Conservation (phyloP, 2,888 invertebrate genomes). For the Eueremaeus valkanovi region DNA sequence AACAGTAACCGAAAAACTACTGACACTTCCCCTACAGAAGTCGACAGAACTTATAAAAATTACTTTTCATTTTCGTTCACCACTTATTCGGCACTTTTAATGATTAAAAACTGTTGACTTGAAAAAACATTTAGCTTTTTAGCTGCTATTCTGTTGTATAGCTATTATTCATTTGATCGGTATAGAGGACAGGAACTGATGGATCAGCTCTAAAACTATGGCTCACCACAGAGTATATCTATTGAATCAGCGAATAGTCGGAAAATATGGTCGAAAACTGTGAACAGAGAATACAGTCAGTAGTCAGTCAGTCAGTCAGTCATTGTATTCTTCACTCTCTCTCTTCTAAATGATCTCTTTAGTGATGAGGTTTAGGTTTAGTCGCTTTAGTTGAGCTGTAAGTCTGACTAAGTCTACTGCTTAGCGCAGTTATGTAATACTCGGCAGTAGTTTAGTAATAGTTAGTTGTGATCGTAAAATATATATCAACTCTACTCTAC, state of each 20-base stretch:
- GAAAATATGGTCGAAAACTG: background rate
- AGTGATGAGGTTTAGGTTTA: slow-evolving; percentile 28
- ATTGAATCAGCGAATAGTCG: background rate
- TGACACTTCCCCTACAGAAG: slow-evolving; percentile 11
- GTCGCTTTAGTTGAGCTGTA: background rate
- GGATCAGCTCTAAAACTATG: background rate
- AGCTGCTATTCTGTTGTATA: background rate
- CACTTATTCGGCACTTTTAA: slow-evolving; percentile 25
- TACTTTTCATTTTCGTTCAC: background rate
- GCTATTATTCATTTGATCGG: background rate
- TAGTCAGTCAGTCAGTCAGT: too few species aligned
- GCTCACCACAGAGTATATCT: background rate
- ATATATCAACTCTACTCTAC: background rate
- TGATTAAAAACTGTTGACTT: slow-evolving; percentile 26
- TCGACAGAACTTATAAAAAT: background rate
- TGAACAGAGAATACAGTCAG: background rate
- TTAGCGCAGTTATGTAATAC: background rate
- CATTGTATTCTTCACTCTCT: background rate
- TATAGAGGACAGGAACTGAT: slow-evolving; percentile 1
- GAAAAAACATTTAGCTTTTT: slow-evolving; percentile 30
- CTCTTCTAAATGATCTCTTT: slow-evolving; percentile 28
- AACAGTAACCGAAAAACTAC: slow-evolving; percentile 4
- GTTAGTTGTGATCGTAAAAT: slow-evolving; percentile 26
- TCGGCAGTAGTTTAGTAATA: background rate
- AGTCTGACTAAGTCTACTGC: background rate